Conservation (phyloP, 2,797 vertebrate species). For the Alectoris magna region DNA sequence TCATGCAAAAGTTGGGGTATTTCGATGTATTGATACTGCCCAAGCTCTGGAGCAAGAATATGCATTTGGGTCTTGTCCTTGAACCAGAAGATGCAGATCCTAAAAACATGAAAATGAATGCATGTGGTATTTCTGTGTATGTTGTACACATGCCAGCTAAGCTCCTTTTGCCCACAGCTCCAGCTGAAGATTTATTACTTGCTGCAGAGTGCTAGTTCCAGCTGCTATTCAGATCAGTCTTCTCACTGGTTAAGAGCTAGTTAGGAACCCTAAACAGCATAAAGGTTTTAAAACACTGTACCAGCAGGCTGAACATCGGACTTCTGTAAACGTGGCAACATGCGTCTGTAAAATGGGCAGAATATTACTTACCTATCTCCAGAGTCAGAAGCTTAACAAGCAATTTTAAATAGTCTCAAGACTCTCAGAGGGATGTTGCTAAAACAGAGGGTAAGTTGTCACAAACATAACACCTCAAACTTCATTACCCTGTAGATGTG, state of each 20-base stretch:
- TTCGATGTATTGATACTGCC: not conserved
- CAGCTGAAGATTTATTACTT: not conserved
- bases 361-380: not conserved
- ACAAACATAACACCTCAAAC: not conserved
- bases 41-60: not conserved
- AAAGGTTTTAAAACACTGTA: accelerated
- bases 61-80: not conserved
- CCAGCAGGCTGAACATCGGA: not conserved
- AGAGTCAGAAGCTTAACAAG: slow-evolving; percentile 10
- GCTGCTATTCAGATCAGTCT: not conserved
- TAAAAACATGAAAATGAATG: not conserved
- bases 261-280: not conserved
- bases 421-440: not conserved
- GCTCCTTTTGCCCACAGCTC: not conserved
- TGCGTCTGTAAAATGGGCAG: not conserved
- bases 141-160: not conserved
- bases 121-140: not conserved
- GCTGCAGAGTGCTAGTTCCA: not conserved
- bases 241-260: not conserved
- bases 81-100: not conserved
- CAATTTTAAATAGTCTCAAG: not conserved
- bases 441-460: slow-evolving; percentile 16
- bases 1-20: not conserved
- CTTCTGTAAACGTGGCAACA: not conserved
- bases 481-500: not conserved